Base-by-base conservation (phyloP, 2,797 vertebrate genomes). In the Falco biarmicus region DNA sequence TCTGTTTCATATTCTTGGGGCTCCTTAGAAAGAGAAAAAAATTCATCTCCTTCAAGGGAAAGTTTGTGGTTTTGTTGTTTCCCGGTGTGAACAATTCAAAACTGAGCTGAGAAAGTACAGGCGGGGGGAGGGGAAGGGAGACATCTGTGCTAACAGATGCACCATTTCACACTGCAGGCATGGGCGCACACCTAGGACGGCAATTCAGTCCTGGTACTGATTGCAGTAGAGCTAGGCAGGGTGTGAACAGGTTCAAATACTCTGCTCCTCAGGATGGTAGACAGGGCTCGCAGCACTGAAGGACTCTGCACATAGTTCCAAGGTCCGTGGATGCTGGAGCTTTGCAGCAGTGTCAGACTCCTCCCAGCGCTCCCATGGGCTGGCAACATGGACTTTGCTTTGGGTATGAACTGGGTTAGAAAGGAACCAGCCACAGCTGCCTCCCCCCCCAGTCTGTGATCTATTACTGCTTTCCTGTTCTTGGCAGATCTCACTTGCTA, bases 241-340 rank as follows among this genome's bases (percentile, higher is more conserved):
- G 41, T 64, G 83, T 68, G 77, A 87, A 79, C 7, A 21, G 21
- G 68, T 82, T 94, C 83, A 82, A 45, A 66, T 77, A 83, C 31
- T 3, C 0, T 16, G 24, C 48, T 91, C 65, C 73, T 88, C 51
- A 26, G 43, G 41, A 13, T 1, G 6, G 59, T 66, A 82, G 73
- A 81, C 31, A 48, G 3, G 24, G 28, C 90, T 84, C 1, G 3
- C 29, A 79, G 68, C 63, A 26, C 63, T 70, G 5, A 71, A 90
- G 63, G 65, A 63, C 92, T 93, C 92, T 94, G 70, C 54, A 77
- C 74, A 54, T 87, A 28, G 31, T 90, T 96, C 78, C 74, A 92
- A 90, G 53, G 78, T 91, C 56, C 24, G 0, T 41, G 50, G 57
- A n/a, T 3, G 7, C 70, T 61, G 66, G 87, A 89, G 59, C 26